Percentiles rank a stretch among this genome's conserved stretches.
Conservation (phyloP, 2,888 invertebrate genomes). For the Stenotaenia linearis region DNA sequence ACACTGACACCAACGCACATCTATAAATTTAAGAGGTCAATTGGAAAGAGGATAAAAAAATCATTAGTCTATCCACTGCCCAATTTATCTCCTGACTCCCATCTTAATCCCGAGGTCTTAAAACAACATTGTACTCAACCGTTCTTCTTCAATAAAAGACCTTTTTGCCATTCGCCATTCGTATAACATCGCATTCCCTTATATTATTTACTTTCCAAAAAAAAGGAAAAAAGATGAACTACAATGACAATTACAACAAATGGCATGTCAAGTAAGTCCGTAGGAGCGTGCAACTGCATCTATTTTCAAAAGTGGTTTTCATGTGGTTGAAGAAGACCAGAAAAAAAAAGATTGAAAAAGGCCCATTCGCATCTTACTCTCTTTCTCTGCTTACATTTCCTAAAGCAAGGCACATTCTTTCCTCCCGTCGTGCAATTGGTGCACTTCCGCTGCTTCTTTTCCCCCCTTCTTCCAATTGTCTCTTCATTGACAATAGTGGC, state of each 20-base stretch:
- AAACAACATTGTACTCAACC: not conserved
- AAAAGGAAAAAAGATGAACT: not conserved
- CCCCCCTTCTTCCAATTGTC: not conserved
- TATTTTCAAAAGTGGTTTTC: not conserved
- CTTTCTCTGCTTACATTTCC: conserved; percentile 23
- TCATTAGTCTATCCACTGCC: not conserved
- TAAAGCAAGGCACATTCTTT: conserved; percentile 21
- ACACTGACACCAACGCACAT: not conserved
- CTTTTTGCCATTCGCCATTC: not conserved
- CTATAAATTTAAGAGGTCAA: conserved; percentile 21
- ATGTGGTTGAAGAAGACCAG: not conserved
- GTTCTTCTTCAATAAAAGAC: not conserved
- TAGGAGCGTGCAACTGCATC: not conserved
- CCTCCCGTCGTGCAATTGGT: conserved; percentile 17
- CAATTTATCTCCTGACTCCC: not conserved
- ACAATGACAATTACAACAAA: conserved; percentile 3
- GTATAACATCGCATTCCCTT: not conserved
- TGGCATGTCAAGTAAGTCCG: conserved; percentile 2
- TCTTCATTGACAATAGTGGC: conserved; percentile 26
- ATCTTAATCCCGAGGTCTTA: not conserved
- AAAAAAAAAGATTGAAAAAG: not conserved
- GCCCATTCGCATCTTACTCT: conserved; percentile 7
- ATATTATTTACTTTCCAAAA: not conserved
- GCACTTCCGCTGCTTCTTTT: conserved; percentile 23
- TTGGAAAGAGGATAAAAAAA: conserved; percentile 13